Conservation (phyloP, 2,113 vertebrate species). For the Phyllostomus hastatus region DNA sequence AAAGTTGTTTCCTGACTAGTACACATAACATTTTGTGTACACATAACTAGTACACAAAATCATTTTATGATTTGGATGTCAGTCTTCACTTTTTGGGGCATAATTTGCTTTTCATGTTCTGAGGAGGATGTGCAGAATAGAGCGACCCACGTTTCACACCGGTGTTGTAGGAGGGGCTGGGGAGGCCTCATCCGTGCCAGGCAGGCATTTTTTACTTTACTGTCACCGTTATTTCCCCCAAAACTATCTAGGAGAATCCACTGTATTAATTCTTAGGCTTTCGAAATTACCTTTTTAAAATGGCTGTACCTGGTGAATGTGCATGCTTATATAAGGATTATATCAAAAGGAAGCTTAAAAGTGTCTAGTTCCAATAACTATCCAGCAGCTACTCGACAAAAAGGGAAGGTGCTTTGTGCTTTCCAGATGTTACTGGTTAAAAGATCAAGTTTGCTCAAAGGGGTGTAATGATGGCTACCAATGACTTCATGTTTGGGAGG, state of each 20-base stretch:
- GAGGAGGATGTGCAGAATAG: neutral
- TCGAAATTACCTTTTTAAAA: slow-evolving; percentile 17
- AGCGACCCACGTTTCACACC: neutral
- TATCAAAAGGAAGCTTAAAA: slow-evolving; percentile 43
- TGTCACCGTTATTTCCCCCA: neutral
- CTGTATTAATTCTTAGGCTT: neutral
- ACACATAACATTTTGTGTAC: neutral
- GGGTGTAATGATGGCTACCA: slow-evolving; percentile 37
- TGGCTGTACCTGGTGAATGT: neutral
- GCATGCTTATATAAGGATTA: slow-evolving; percentile 1
- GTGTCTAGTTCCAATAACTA: slow-evolving; percentile 22
- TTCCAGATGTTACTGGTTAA: neutral
- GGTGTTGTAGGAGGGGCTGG: neutral
- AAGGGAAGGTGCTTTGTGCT: neutral
- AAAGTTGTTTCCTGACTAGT: slow-evolving; percentile 31
- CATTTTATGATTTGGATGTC: slow-evolving; percentile 41
- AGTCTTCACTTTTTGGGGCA: neutral
- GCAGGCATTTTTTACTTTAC: neutral
- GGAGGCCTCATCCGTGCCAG: neutral
- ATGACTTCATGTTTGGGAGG: slow-evolving; percentile 48
- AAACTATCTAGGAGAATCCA: neutral
- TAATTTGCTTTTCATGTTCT: slow-evolving; percentile 13
- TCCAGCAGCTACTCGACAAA: slow-evolving; percentile 36
- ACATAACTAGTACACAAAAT: neutral
- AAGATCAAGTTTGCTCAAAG: slow-evolving; percentile 9